phyloP scores from a whole-genome alignment of 23 tunicate genomes.

The Clavelina lepadiformis region DNA sequence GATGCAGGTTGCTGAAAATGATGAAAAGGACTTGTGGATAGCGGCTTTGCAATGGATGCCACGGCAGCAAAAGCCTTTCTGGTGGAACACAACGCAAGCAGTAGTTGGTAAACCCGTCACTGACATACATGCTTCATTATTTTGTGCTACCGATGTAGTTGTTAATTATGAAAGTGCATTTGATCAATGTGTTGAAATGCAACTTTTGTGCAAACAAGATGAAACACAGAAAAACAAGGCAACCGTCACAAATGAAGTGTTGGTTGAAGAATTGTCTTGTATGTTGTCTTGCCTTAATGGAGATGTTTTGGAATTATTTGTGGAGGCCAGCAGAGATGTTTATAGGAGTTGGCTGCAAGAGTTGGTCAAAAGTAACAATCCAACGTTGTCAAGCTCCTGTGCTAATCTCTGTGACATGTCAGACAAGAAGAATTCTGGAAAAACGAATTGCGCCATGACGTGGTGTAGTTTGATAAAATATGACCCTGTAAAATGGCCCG shows the following conservation, averaged over 20 bases:
- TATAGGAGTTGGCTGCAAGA: slow-evolving; percentile 13
- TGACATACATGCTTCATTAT: slow-evolving; percentile 44
- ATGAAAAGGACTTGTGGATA: background rate
- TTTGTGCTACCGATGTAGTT: slow-evolving; percentile 55
- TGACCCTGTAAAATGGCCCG: slow-evolving; percentile 19
- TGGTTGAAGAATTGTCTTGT: slow-evolving; percentile 3
- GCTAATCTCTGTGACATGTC: background rate
- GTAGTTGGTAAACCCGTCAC: slow-evolving; percentile 26
- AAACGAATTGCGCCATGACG: background rate
- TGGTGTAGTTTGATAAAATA: background rate
- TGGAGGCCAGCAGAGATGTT: background rate
- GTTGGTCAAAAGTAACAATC: background rate
- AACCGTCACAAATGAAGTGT: background rate
- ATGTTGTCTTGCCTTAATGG: slow-evolving; percentile 5
- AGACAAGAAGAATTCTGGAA: background rate
- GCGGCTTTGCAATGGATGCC: slow-evolving; percentile 15
- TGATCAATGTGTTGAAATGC: background rate
- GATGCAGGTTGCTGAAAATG: slow-evolving; percentile 5
- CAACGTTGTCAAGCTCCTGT: background rate
- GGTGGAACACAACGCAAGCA: slow-evolving; percentile 21
- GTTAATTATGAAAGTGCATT: slow-evolving; percentile 20
- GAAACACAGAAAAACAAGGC: background rate
- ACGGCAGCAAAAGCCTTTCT: slow-evolving; percentile 5
- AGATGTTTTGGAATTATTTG: background rate
- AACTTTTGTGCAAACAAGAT: background rate